These are phyloP conservation scores for Cataglyphis cursor DNA, from an alignment of 2,888 invertebrate species.

Conservation along the genomic window DNA sequence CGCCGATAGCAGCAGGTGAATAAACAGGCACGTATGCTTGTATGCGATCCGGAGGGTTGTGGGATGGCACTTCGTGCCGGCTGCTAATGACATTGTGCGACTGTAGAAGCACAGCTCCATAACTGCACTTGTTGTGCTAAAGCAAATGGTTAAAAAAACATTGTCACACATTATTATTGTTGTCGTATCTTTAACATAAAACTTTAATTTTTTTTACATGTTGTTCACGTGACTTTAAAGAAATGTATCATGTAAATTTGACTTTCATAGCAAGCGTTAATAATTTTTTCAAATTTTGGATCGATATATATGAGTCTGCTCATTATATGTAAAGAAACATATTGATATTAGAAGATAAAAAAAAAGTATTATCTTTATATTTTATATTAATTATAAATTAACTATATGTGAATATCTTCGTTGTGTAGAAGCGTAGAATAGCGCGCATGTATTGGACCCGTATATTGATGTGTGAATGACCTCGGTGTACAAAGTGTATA, in stretches of 20 bases:
- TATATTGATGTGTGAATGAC: conserved; percentile 47
- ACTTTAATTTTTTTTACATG: background rate
- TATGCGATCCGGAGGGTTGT: conserved; percentile 18
- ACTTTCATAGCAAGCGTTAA: background rate
- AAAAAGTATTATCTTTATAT: background rate
- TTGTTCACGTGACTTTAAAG: background rate
- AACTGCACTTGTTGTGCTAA: background rate
- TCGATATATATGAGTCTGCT: background rate
- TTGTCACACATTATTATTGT: background rate
- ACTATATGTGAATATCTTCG: background rate
- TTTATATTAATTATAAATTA: background rate
- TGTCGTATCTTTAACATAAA: background rate
- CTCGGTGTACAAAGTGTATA: conserved; percentile 35
- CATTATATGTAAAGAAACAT: background rate
- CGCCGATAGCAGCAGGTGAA: conserved; percentile 65
- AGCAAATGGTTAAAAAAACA: conserved; percentile 7
- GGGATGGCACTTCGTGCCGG: background rate
- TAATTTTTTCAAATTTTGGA: background rate
- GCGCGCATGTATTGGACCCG: background rate
- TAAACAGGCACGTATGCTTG: conserved; percentile 57
- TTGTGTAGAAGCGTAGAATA: background rate
- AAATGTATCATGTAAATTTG: background rate
- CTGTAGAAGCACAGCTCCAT: background rate
- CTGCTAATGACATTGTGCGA: conserved; percentile 23
- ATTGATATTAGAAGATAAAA: background rate